Evolutionary conservation across 1,140 invertebrate genomes (phyloP), one percentile per base, ranked within the genome.

Genomic region (Camponotus floridanus): DNA sequence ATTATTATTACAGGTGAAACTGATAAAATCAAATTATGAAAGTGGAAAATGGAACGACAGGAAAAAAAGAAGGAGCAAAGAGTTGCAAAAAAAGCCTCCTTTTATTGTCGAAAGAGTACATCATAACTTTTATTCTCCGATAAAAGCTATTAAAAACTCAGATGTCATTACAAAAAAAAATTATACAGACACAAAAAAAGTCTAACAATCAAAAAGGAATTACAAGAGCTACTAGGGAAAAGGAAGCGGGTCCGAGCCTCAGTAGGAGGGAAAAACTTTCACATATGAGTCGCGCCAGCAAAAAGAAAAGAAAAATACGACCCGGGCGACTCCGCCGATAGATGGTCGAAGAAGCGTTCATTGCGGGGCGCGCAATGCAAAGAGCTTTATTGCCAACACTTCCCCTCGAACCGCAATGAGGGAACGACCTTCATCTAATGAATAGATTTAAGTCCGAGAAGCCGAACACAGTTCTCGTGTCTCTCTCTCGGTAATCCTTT

Each of bases 31-130:
- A n/a, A 79, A 1, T 11, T 88, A 36, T 79, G 59, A 9, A 74
- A 92, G 0, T 84, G 92, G n/a, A 80, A 90, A 51, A 96, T 95
- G 89, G 96, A 96, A 89, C 93, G 96, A 9, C 97, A 97, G 91
- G 96, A 97, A 91, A 95, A 95, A 68, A 96, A 95, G 94, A 96
- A 95, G 86, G 95, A 94, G 18, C 93, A 93, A 84, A n/a, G 78
- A 91, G 15, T 92, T 95, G 93, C 96, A 96, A 78, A 96, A 96
- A 92, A 96, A 96, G 91, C 76, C 76, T 7, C 79, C 91, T 0
- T 95, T 95, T 76, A 92, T 94, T 88, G 94, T 94, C 4, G 94
- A 95, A 0, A 67, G 94, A 13, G 92, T 93, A 0, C 94, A 92
- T 70, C 94, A 95, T 76, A 91, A 91, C 65, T 36, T 90, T 42